These are phyloP conservation scores for Pachypanchax playfairii DNA, from an alignment of 2,113 vertebrate genomes.

Conservation along the genomic window DNA sequence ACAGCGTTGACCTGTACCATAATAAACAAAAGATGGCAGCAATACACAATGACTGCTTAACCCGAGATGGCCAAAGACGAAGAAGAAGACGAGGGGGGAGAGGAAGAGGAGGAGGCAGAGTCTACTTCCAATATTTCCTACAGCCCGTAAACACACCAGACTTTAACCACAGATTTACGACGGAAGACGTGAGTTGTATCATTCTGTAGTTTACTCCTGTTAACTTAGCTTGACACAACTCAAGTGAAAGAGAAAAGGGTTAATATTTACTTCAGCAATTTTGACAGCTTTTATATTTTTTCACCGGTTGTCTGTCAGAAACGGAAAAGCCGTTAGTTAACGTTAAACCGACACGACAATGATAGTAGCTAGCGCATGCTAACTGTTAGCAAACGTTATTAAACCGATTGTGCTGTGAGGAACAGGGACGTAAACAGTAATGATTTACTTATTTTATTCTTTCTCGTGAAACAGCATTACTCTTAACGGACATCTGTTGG, in stretches of 20 bases:
- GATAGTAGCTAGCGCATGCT: conserved; percentile 3
- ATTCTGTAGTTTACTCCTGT: too few relatives aligned
- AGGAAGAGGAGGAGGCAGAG: too few relatives aligned
- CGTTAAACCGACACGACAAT: background rate
- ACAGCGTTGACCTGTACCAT: too few relatives aligned
- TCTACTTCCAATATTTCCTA: conserved; percentile 40
- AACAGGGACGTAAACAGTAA: too few relatives aligned
- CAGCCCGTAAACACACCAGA: background rate
- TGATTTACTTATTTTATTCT: too few relatives aligned
- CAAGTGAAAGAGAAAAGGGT: conserved; percentile 2
- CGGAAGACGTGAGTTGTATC: conserved; percentile 17
- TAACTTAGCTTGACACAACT: background rate
- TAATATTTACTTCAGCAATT: background rate
- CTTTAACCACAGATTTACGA: conserved; percentile 6
- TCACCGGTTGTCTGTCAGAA: background rate
- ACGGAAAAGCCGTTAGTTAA: background rate
- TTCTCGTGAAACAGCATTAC: too few relatives aligned
- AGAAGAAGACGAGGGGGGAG: too few relatives aligned
- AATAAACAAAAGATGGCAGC: too few relatives aligned
- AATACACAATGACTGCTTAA: too few relatives aligned
- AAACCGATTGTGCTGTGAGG: too few relatives aligned
- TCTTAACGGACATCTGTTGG: too few relatives aligned
- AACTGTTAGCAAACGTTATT: conserved; percentile 15
- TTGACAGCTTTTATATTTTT: background rate
- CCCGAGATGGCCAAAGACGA: too few relatives aligned